Base-by-base conservation (phyloP, 2,888 invertebrate genomes). In the Pristionchus exspectatus region DNA sequence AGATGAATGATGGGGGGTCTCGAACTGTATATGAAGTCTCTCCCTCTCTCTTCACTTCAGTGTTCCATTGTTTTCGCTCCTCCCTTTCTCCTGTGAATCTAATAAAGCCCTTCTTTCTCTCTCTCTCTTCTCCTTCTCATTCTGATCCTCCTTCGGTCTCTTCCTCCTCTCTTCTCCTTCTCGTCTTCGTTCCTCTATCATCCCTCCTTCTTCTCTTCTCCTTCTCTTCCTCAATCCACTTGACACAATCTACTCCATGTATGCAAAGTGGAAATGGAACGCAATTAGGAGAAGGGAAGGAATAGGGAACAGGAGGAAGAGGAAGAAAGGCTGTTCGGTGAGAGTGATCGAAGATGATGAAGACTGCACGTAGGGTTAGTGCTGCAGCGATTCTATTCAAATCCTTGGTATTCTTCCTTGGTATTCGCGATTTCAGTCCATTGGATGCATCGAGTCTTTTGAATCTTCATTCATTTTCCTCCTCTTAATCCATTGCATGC, bases 241-340 rank as follows among this genome's bases (percentile, higher is more conserved):
- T 72, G 50, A 54, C 81, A 33, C 77, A 38, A 38, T 54, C 81
- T 81, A 54, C 44, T 81, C 81, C 50, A 54, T 33, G 72, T 72
- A 72, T 72, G 72, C 72, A 72, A 72, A 72, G 72, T 72, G 81
- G n/a, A 33, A 81, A 81, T 81, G 44, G 81, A 44, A 54, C 54
- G 50, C 50, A 54, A 81, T 44, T 54, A 81, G 81, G 77, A 33
- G 12, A 38, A 24, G 77, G 77, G 77, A 33, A 77, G 77, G 44
- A 12, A 44, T 27, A 27, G 27, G 77, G 33, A 77, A 33, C 16
- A 77, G 77, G 77, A 77, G 77, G 38, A 27, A 16, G 72, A 33
- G n/a, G 44, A 50, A n/a, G 81, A 18, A 44, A 24, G 81, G 50
- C 30, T n/a, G 81, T 24, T 27, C 12, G 50, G 50, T 24, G 81